phyloP scores from a whole-genome alignment of 2,888 invertebrate species.

The Buathra laborator region DNA sequence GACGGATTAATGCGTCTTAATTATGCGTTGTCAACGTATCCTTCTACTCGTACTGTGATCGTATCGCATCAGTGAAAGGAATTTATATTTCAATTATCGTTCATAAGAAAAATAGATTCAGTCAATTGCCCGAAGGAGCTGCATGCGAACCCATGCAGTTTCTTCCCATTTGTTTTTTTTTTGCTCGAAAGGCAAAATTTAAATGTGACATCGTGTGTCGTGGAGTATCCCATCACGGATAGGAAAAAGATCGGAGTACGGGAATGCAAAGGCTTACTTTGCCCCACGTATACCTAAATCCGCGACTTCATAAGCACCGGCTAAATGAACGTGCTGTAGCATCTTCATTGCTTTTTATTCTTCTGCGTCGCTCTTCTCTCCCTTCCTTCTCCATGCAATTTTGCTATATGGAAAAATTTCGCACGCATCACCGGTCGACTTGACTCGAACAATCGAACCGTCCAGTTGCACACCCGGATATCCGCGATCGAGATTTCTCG shows the following conservation, averaged over 20 bases:
- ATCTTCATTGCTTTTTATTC: slow-evolving; percentile 20
- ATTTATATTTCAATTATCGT: not conserved
- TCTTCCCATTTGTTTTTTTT: not conserved
- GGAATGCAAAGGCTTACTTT: not conserved
- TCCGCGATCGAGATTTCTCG: slow-evolving; percentile 33
- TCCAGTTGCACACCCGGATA: slow-evolving; percentile 44
- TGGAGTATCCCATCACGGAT: not conserved
- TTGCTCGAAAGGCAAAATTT: not conserved
- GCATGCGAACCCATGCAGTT: not conserved
- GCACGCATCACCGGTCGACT: slow-evolving; percentile 12
- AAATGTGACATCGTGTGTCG: not conserved
- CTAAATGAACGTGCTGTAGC: not conserved
- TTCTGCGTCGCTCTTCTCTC: not conserved
- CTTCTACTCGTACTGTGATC: not conserved
- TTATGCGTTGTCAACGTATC: not conserved
- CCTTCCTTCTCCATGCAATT: not conserved
- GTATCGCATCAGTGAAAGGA: slow-evolving; percentile 1
- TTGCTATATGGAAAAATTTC: not conserved
- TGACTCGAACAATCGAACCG: slow-evolving; percentile 1
- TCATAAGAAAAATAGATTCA: not conserved
- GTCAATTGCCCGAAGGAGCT: not conserved
- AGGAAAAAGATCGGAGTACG: not conserved
- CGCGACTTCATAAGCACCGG: not conserved
- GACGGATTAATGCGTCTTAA: slow-evolving; percentile 1
- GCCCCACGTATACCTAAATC: not conserved